These are phyloP conservation scores for Bradypodion ventrale DNA, from an alignment of 2,797 vertebrate genomes.

Conservation along the genomic window DNA sequence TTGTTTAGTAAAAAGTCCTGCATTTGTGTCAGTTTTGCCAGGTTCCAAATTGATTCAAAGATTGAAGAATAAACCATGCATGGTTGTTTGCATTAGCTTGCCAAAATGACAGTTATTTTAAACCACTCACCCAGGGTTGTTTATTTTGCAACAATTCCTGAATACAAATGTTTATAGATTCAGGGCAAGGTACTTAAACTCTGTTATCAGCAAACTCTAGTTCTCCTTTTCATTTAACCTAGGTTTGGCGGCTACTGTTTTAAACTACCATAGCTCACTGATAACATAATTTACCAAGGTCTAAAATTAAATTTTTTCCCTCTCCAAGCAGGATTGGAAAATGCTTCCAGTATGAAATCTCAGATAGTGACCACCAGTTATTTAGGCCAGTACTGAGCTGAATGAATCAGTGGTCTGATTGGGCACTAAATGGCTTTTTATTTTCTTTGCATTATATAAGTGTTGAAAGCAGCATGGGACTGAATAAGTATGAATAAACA, in stretches of 20 bases:
- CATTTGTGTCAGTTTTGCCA: too few relatives aligned
- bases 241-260: background rate
- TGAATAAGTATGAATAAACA: background rate
- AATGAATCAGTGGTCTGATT: background rate
- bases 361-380: background rate
- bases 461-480: background rate
- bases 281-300: background rate
- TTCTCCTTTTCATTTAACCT: background rate
- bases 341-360: background rate
- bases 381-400: background rate
- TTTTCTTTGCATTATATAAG: background rate
- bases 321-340: background rate
- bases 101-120: too few relatives aligned
- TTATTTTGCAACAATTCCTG: too few relatives aligned
- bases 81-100: too few relatives aligned
- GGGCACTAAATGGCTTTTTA: background rate
- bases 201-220: background rate
- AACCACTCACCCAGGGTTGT: too few relatives aligned
- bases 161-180: background rate
- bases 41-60: too few relatives aligned
- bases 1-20: too few relatives aligned
- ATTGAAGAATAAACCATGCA: too few relatives aligned
- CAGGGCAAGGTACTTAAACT: background rate
- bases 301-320: background rate
- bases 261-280: background rate